Conservation (phyloP, 2,888 invertebrate genomes). For the Subacronicta megacephala region DNA sequence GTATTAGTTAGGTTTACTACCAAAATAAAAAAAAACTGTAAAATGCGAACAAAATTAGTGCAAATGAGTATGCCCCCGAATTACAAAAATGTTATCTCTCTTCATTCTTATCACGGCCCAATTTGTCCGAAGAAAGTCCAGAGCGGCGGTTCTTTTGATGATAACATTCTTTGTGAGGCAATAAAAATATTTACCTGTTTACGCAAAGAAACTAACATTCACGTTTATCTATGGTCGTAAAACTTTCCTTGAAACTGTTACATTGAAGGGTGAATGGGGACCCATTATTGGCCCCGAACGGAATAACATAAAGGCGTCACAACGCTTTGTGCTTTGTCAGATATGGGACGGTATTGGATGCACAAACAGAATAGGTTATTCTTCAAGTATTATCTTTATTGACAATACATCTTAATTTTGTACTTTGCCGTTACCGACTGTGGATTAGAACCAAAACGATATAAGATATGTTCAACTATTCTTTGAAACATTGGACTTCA, state of each 20-base stretch:
- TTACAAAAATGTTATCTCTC: conserved; percentile 33
- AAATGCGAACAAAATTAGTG: conserved; percentile 3
- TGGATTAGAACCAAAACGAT: background rate
- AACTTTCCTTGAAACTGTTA: conserved; percentile 66
- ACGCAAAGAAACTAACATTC: conserved; percentile 55
- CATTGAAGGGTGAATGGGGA: conserved; percentile 21
- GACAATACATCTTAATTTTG: conserved; percentile 2
- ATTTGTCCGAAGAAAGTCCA: conserved; percentile 64
- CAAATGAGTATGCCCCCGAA: conserved; percentile 19
- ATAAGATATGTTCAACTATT: no score
- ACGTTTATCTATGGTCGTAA: conserved; percentile 57
- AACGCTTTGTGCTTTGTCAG: conserved; percentile 14
- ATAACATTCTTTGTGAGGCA: conserved; percentile 56
- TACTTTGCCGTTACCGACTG: background rate
- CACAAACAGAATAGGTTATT: conserved; percentile 24
- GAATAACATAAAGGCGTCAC: conserved; percentile 14
- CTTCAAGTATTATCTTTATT: conserved; percentile 29
- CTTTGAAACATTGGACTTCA: no score
- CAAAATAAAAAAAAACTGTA: conserved; percentile 5
- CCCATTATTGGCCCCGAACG: conserved; percentile 19
- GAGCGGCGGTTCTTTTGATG: conserved; percentile 65
- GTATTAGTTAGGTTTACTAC: background rate
- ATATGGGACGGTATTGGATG: conserved; percentile 6
- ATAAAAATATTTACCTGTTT: conserved; percentile 71
- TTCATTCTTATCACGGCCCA: conserved; percentile 40